Evolutionary conservation across 1,140 invertebrate genomes (phyloP).

Genomic region (Protaetia brevitarsis): DNA sequence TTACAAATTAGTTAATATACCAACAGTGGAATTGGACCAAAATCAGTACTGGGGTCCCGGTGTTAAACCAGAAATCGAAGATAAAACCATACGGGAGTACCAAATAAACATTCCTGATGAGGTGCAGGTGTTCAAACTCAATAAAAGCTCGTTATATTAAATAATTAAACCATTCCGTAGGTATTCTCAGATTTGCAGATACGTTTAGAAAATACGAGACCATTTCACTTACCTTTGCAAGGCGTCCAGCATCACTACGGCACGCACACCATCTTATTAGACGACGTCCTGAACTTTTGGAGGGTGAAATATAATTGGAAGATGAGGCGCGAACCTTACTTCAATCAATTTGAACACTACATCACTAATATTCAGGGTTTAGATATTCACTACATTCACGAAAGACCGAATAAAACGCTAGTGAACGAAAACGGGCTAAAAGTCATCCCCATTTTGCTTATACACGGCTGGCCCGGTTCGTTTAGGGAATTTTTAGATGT

Average conservation of each 20-base stretch:
- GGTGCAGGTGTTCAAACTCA: no score
- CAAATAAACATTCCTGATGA: no score
- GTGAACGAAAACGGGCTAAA: conserved; percentile 46
- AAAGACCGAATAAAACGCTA: conserved; percentile 57
- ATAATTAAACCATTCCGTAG: no score
- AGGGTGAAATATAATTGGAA: conserved; percentile 70
- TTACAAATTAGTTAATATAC: conserved; percentile 20
- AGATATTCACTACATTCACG: conserved; percentile 72
- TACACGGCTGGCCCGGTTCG: conserved; percentile 91
- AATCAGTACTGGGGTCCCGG: no score
- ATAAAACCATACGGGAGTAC: no score
- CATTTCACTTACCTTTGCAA: conserved; percentile 61
- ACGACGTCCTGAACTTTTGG: conserved; percentile 76
- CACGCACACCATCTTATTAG: conserved; percentile 67
- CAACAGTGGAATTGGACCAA: no score
- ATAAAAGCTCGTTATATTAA: no score
- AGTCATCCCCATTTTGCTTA: conserved; percentile 68
- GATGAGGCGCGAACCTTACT: conserved; percentile 58
- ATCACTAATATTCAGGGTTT: conserved; percentile 69
- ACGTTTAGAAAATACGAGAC: conserved; percentile 55
- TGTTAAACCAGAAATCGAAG: no score
- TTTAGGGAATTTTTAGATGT: conserved; percentile 83
- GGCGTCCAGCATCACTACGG: conserved; percentile 73
- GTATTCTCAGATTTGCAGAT: conserved; percentile 59
- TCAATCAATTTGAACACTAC: conserved; percentile 71